A percentile compares a stretch with the other conserved stretches of the same genome.
Evolutionary conservation across 2,113 vertebrate genomes (phyloP).

Genomic region (Myodes glareolus): DNA sequence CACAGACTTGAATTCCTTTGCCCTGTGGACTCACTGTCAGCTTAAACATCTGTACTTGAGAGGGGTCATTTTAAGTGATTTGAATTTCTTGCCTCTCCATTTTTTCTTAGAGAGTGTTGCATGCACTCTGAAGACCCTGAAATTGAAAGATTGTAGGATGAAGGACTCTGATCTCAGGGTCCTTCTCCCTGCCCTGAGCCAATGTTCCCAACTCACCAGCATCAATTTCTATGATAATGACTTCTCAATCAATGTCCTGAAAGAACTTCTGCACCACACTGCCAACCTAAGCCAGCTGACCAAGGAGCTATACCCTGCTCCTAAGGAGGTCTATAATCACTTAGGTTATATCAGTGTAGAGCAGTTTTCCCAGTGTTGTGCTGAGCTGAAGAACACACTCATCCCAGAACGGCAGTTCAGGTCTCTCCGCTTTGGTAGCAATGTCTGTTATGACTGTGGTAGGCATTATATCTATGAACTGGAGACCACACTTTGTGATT

Average conservation of each 20-base stretch:
- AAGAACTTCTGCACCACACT: neutral
- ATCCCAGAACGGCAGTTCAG: too few relatives aligned
- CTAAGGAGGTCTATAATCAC: neutral
- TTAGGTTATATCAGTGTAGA: neutral
- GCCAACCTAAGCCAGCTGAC: neutral
- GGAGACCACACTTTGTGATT: neutral
- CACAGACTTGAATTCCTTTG: neutral
- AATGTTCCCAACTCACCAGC: neutral
- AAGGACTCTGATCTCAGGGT: neutral
- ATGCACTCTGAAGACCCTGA: neutral
- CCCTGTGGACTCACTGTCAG: neutral
- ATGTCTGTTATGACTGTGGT: neutral
- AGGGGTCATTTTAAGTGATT: rapidly evolving
- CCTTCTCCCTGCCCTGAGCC: neutral
- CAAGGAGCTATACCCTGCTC: neutral
- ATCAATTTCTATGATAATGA: neutral
- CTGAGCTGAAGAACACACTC: neutral
- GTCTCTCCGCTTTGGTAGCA: neutral
- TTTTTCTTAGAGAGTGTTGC: neutral
- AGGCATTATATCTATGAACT: neutral
- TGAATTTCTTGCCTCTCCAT: neutral
- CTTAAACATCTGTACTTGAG: neutral
- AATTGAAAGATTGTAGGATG: neutral
- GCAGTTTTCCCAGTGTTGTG: neutral
- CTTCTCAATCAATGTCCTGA: neutral